phyloP scores from a whole-genome alignment of 2,797 vertebrate genomes.

The Crocodylus rhombifer region DNA sequence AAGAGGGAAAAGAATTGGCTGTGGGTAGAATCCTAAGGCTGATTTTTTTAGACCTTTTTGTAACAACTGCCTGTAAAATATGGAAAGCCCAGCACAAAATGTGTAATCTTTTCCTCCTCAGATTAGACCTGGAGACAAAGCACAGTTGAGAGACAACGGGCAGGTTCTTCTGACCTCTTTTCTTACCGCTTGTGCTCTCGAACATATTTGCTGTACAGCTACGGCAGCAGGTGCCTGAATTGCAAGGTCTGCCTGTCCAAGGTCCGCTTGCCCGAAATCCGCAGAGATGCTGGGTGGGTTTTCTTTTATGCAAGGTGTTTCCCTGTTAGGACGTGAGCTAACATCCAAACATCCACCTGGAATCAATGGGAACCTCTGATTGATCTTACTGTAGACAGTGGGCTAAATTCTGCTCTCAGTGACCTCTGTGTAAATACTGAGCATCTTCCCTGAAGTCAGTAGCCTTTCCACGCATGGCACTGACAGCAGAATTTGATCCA shows the following conservation, averaged over 20 bases:
- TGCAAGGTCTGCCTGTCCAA: background rate
- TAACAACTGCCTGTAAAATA: slow-evolving; percentile 31
- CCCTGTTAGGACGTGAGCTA: background rate
- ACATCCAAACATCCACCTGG: background rate
- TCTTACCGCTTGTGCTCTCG: background rate
- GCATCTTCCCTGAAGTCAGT: background rate
- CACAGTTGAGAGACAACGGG: background rate
- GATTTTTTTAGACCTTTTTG: background rate
- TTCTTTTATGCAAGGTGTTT: background rate
- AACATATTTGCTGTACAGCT: background rate
- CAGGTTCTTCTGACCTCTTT: background rate
- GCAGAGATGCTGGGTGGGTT: background rate
- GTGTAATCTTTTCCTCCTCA: background rate
- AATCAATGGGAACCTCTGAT: fast-evolving
- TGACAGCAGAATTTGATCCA: background rate
- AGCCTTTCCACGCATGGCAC: fast-evolving
- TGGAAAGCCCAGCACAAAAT: background rate
- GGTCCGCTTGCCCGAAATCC: background rate
- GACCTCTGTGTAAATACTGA: background rate
- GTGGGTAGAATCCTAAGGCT: background rate
- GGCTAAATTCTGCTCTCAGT: background rate
- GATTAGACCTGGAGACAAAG: background rate
- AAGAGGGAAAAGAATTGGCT: slow-evolving; percentile 34
- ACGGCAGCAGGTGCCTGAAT: background rate
- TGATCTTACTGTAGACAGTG: background rate